phyloP scores from a whole-genome alignment of 2,888 invertebrate genomes.

The Mactromeris polynyma region DNA sequence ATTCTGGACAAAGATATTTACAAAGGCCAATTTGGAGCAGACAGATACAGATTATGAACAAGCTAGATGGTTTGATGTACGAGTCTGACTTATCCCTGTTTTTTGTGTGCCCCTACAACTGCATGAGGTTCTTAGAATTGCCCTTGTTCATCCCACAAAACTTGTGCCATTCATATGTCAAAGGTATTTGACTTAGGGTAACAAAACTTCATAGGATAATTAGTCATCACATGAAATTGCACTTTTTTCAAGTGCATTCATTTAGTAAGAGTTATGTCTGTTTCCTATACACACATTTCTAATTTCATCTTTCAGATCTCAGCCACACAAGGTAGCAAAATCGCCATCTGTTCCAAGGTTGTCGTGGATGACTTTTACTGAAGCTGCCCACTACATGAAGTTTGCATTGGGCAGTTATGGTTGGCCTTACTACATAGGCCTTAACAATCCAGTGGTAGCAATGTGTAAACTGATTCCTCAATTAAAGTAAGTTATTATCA shows the following conservation, averaged over 20 bases:
- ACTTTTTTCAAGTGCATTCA: too few species aligned
- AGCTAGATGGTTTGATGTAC: constrained; percentile 47
- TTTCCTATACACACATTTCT: background rate
- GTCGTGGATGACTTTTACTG: constrained; percentile 93
- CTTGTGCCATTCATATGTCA: too few species aligned
- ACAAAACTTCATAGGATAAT: too few species aligned
- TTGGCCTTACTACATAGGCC: constrained; percentile 93
- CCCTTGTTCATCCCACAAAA: too few species aligned
- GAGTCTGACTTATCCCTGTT: background rate
- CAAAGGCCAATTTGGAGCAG: constrained; percentile 81
- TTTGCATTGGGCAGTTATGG: constrained; percentile 95
- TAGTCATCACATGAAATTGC: too few species aligned
- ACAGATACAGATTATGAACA: constrained; percentile 4
- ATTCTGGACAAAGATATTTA: constrained; percentile 93
- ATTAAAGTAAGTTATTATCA: constrained; percentile 77
- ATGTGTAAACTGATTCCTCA: constrained; percentile 90
- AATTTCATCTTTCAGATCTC: constrained; percentile 30
- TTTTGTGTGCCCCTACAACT: too few species aligned
- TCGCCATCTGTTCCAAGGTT: constrained; percentile 60
- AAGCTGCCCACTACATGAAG: constrained; percentile 92
- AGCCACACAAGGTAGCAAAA: constrained; percentile 48
- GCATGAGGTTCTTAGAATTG: too few species aligned
- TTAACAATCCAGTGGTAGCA: constrained; percentile 92
- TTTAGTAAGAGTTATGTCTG: too few species aligned
- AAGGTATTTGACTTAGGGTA: too few species aligned